These are phyloP conservation scores for Anguilla japonica DNA, from an alignment of 2,113 vertebrate genomes.

Conservation along the genomic window DNA sequence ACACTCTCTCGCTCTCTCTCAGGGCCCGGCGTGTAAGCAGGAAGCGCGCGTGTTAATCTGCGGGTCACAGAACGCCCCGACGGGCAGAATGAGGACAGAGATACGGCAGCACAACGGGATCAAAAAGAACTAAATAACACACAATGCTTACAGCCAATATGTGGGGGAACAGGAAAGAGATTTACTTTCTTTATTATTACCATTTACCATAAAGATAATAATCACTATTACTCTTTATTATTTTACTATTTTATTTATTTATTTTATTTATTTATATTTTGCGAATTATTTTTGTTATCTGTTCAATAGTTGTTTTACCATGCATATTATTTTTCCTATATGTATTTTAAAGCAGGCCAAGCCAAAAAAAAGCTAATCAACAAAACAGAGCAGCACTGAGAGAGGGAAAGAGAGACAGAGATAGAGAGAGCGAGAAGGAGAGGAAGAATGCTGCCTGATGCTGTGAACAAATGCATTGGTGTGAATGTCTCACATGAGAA, in stretches of 20 bases:
- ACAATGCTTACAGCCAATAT: slow-evolving; percentile 28
- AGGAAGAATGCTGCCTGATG: neutral
- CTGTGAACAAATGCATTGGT: neutral
- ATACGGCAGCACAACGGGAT: neutral
- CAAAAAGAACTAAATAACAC: neutral
- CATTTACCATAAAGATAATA: too few relatives aligned
- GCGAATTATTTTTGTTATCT: too few relatives aligned
- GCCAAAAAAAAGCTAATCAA: too few relatives aligned
- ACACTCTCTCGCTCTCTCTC: too few relatives aligned
- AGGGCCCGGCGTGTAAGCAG: neutral
- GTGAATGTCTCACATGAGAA: neutral
- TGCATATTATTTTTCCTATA: too few relatives aligned
- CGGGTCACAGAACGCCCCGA: slow-evolving; percentile 4
- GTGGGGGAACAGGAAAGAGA: too few relatives aligned
- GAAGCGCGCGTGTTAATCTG: slow-evolving; percentile 9
- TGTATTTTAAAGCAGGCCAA: too few relatives aligned
- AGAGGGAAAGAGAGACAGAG: neutral
- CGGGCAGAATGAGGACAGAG: neutral
- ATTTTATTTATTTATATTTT: too few relatives aligned
- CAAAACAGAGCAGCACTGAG: neutral
- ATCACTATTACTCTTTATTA: too few relatives aligned
- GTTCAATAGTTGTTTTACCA: too few relatives aligned
- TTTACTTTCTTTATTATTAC: too few relatives aligned
- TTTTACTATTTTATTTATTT: too few relatives aligned
- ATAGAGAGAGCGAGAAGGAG: neutral